A percentile compares a stretch with the other conserved stretches of the same genome.
Evolutionary conservation across 1,140 invertebrate genomes (phyloP).

Genomic region (Scylla paramamosain): DNA sequence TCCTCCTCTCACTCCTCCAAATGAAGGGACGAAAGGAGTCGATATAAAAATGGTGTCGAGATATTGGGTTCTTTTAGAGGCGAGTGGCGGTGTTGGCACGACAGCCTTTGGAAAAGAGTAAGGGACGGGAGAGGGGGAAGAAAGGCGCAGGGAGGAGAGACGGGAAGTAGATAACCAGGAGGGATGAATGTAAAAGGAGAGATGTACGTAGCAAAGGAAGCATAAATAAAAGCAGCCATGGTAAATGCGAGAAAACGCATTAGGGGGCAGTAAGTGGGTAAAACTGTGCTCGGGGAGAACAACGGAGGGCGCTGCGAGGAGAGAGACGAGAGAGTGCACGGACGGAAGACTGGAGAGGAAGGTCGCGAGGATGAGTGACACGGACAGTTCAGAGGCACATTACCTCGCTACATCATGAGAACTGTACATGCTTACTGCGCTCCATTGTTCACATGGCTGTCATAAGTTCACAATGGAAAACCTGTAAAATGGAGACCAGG

Average conservation of each 20-base stretch:
- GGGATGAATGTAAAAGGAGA: background rate
- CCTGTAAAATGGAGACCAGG: background rate
- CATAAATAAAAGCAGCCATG: background rate
- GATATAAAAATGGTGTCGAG: background rate
- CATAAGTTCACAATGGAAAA: background rate
- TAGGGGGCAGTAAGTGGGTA: background rate
- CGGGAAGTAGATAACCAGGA: background rate
- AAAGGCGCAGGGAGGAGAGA: background rate
- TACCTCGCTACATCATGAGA: background rate
- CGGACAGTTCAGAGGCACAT: background rate
- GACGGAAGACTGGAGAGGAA: background rate
- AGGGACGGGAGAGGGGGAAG: background rate
- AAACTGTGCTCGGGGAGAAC: background rate
- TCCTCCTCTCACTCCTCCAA: background rate
- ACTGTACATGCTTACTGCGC: background rate
- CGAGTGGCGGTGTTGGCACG: slow-evolving; percentile 16
- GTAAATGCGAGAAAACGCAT: background rate
- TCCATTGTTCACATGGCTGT: background rate
- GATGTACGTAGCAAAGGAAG: background rate
- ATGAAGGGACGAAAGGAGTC: slow-evolving; percentile 13
- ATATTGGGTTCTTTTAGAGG: slow-evolving; percentile 11
- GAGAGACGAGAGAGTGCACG: too few species aligned
- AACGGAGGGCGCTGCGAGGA: background rate
- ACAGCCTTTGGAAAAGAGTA: background rate
- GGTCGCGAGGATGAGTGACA: background rate